A percentile compares a stretch with the other conserved stretches of the same genome.
phyloP scores from a whole-genome alignment of 2,113 vertebrate species.

The Tringa solitaria region DNA sequence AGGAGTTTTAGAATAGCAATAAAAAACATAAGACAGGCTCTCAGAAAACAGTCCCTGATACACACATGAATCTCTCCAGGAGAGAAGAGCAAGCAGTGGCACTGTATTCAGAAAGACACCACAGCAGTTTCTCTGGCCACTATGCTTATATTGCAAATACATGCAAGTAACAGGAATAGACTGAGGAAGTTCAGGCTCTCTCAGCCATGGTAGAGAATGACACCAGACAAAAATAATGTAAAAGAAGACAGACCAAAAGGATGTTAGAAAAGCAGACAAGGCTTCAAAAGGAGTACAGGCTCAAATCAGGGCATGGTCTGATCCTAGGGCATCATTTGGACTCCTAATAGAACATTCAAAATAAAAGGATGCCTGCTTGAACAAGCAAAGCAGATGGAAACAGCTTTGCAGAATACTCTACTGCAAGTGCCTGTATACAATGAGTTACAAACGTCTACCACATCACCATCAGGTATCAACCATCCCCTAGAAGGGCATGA shows the following conservation, averaged over 20 bases:
- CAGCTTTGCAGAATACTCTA: not conserved
- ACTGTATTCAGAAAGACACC: not conserved
- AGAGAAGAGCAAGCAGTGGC: not conserved
- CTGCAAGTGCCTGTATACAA: not conserved
- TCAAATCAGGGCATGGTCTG: not conserved
- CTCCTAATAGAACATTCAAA: not conserved
- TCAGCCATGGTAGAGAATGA: not conserved
- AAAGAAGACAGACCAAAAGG: not conserved
- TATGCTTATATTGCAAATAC: not conserved
- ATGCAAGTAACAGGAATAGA: not conserved
- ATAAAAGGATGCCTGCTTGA: not conserved
- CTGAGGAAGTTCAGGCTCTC: not conserved
- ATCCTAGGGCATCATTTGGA: not conserved
- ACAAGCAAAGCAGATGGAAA: not conserved
- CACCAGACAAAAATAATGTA: not conserved
- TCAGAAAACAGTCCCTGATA: not conserved
- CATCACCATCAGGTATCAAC: not conserved
- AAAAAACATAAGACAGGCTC: not conserved
- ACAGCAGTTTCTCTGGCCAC: not conserved
- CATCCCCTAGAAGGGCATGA: not conserved
- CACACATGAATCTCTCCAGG: not conserved
- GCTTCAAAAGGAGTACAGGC: not conserved
- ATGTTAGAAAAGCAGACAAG: not conserved
- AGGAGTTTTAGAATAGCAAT: not conserved
- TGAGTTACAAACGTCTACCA: not conserved